Conservation (phyloP, 2,888 invertebrate genomes). For the Linnaemya vulpina region DNA sequence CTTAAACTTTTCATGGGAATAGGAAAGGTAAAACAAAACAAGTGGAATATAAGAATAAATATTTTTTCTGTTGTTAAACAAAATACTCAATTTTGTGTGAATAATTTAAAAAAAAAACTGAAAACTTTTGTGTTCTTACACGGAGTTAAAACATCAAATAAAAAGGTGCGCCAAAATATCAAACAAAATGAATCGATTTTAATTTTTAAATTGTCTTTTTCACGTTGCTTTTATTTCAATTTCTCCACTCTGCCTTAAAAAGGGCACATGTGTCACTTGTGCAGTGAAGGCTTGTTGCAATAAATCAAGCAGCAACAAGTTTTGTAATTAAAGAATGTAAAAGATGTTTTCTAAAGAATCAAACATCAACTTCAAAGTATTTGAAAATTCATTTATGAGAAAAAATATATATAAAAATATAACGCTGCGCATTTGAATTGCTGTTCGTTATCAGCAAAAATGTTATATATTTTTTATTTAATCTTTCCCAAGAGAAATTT, state of each 20-base stretch:
- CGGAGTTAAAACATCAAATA: not conserved
- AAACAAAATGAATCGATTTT: conserved; percentile 52
- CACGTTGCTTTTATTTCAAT: not conserved
- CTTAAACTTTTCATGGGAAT: not conserved
- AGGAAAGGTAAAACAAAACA: too few species aligned
- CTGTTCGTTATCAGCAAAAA: not conserved
- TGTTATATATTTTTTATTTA: too few species aligned
- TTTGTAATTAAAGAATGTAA: conserved; percentile 20
- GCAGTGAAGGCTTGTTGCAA: not conserved
- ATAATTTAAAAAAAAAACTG: too few species aligned
- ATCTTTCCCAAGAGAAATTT: too few species aligned
- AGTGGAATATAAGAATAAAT: too few species aligned
- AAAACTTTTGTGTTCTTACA: conserved; percentile 13
- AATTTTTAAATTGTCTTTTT: conserved; percentile 8
- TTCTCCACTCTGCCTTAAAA: not conserved
- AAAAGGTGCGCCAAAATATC: conserved; percentile 30
- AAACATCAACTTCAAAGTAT: not conserved
- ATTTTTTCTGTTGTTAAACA: not conserved
- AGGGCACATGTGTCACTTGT: conserved; percentile 33
- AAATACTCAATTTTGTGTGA: conserved; percentile 17
- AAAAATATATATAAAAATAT: too few species aligned
- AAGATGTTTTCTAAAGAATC: not conserved
- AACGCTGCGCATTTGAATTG: not conserved
- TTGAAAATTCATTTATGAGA: not conserved
- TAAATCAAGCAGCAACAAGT: conserved; percentile 19